Percentiles rank a stretch among this genome's conserved stretches.
These are phyloP conservation scores for Phengaris arion DNA, from an alignment of 2,888 invertebrate genomes.

Conservation along the genomic window DNA sequence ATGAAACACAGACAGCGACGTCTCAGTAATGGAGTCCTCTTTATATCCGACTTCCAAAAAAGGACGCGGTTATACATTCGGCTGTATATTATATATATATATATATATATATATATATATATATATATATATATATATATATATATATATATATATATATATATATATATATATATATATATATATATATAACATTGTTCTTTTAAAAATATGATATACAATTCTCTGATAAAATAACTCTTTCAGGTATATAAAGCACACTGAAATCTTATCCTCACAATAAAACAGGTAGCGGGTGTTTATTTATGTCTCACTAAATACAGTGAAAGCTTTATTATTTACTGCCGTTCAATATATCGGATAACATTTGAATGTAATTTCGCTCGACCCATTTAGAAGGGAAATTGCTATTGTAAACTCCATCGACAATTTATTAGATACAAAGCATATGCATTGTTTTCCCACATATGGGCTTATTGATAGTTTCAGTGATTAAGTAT, in stretches of 20 bases:
- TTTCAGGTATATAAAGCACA: not conserved
- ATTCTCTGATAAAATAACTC: too few relatives aligned
- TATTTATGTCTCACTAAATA: conserved; percentile 3
- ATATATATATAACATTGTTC: too few relatives aligned
- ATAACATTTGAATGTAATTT: conserved; percentile 23
- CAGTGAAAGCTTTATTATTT: conserved; percentile 17
- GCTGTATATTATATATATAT: too few relatives aligned
- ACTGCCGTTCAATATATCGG: conserved; percentile 19
- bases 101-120: too few relatives aligned
- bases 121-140: too few relatives aligned
- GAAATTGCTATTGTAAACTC: conserved; percentile 17
- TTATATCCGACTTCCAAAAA: too few relatives aligned
- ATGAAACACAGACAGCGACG: too few relatives aligned
- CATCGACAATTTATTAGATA: conserved; percentile 28
- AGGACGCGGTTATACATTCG: too few relatives aligned
- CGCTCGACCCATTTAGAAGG: conserved; percentile 11
- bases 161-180: too few relatives aligned
- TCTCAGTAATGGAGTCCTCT: too few relatives aligned
- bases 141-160: too few relatives aligned
- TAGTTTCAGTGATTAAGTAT: not conserved
- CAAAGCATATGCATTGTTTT: not conserved
- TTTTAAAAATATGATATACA: too few relatives aligned
- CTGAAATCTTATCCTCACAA: not conserved
- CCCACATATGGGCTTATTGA: conserved; percentile 4
- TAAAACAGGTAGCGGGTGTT: not conserved